phyloP scores from a whole-genome alignment of 2,113 vertebrate species.

The Phalacrocorax aristotelis region DNA sequence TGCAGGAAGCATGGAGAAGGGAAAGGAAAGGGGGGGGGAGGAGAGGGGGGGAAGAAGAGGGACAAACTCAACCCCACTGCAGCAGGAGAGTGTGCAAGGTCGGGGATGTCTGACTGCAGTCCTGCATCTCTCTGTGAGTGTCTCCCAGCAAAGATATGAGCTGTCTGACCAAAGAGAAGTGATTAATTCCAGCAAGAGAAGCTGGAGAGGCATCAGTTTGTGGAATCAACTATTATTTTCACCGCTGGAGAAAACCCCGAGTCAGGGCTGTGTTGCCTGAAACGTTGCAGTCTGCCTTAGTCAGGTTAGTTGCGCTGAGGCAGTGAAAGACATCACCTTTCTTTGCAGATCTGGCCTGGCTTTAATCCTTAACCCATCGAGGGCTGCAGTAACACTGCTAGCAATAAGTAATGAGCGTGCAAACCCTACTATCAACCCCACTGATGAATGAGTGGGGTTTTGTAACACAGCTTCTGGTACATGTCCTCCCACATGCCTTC shows the following conservation, averaged over 20 bases:
- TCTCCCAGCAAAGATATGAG: background rate
- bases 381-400: background rate
- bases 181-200: background rate
- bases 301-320: background rate
- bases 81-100: background rate
- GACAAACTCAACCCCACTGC: background rate
- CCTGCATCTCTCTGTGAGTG: background rate
- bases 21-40: background rate
- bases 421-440: constrained; percentile 23
- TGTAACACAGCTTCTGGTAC: background rate
- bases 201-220: background rate
- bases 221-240: background rate
- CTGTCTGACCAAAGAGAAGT: background rate
- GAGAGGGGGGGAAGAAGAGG: background rate
- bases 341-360: background rate
- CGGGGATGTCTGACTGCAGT: background rate
- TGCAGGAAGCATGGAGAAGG: constrained; percentile 48
- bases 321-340: background rate
- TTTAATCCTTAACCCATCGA: background rate
- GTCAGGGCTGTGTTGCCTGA: background rate
- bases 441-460: constrained; percentile 10
- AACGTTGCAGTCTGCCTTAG: background rate
- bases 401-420: background rate
- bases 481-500: background rate
- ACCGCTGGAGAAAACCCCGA: background rate